Conservation (phyloP, 2,113 vertebrate genomes). For the Cynopterus brachyotis region DNA sequence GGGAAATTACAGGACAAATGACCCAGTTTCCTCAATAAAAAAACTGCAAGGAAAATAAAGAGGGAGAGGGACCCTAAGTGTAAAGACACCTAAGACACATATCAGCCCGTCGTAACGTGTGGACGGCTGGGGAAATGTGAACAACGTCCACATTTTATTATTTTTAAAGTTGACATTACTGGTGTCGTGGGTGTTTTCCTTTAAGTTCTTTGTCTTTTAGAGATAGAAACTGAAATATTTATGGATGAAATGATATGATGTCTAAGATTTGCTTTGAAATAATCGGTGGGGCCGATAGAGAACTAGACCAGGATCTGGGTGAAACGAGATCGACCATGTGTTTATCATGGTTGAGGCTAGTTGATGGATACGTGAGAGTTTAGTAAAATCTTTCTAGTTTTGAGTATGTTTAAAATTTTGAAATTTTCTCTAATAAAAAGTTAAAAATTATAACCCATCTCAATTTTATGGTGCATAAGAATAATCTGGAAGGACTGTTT, state of each 20-base stretch:
- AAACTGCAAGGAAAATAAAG: background rate
- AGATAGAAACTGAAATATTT: background rate
- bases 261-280: conserved; percentile 7
- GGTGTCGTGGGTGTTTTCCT: background rate
- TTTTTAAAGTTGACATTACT: background rate
- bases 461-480: background rate
- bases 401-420: conserved; percentile 4
- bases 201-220: conserved; percentile 17
- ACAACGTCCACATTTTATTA: background rate
- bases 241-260: background rate
- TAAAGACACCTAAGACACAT: background rate
- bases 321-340: background rate
- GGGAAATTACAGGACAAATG: background rate
- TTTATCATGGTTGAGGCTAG: background rate
- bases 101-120: background rate
- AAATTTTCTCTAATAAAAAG: background rate
- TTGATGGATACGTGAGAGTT: background rate
- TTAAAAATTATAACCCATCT: background rate
- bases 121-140: background rate
- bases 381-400: background rate
- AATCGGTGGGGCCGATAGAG: background rate
- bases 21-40: background rate
- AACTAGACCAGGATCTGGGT: background rate
- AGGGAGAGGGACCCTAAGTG: background rate
- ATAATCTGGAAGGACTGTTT: background rate